Evolutionary conservation across 1,140 invertebrate genomes (phyloP).

Genomic region (Limonius californicus): DNA sequence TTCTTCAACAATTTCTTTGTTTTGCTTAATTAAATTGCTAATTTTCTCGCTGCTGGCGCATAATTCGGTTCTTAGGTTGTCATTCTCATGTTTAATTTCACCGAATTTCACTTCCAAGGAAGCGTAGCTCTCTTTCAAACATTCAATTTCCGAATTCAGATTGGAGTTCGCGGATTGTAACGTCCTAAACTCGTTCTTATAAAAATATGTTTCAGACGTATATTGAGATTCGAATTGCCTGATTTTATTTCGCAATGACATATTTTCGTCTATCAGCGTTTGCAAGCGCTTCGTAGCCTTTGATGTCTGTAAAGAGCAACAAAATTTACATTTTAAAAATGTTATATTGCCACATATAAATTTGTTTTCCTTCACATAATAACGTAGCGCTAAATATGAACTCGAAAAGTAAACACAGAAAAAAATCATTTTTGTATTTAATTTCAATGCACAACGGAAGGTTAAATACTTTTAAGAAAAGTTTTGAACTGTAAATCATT

Average conservation of each 20-base stretch:
- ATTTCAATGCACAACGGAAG: too few species aligned
- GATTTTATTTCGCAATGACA: conserved; percentile 1
- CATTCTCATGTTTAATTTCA: background rate
- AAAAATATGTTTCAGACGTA: background rate
- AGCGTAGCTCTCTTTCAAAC: background rate
- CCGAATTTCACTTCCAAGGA: background rate
- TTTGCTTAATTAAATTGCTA: conserved; percentile 6
- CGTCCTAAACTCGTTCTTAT: background rate
- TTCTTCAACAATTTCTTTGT: background rate
- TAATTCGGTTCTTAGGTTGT: background rate
- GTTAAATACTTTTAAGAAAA: too few species aligned
- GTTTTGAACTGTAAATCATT: too few species aligned
- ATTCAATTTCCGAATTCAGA: conserved; percentile 5
- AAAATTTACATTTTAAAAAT: conserved; percentile 4
- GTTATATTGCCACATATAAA: too few species aligned
- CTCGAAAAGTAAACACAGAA: too few species aligned
- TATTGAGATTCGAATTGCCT: background rate
- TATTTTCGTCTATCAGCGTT: background rate
- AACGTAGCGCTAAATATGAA: too few species aligned
- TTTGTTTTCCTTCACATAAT: too few species aligned
- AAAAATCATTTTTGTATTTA: too few species aligned
- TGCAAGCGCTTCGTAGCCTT: background rate
- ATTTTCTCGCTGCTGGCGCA: background rate
- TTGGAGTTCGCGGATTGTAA: background rate
- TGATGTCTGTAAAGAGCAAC: background rate